These are phyloP conservation scores for Diuraphis noxia DNA, from an alignment of 1,140 invertebrate genomes.

Conservation along the genomic window DNA sequence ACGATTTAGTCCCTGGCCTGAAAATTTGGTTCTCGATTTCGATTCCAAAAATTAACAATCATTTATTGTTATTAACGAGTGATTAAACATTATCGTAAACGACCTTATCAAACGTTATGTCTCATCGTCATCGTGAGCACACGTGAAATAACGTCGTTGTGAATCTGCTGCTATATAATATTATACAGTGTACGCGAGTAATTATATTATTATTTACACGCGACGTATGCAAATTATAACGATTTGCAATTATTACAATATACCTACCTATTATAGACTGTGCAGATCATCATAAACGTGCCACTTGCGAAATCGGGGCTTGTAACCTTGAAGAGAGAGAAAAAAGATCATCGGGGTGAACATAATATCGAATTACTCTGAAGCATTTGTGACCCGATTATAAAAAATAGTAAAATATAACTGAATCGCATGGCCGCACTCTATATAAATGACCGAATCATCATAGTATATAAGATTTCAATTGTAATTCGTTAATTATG, in stretches of 20 bases:
- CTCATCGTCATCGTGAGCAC: background rate
- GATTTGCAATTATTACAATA: too few relatives aligned
- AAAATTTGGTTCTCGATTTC: background rate
- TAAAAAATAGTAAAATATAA: background rate
- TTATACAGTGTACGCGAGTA: background rate
- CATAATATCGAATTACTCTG: background rate
- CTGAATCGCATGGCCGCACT: background rate
- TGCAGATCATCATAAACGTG: background rate
- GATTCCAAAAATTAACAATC: background rate
- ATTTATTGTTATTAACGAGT: background rate
- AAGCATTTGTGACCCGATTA: background rate
- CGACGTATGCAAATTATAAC: background rate
- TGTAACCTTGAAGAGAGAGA: background rate
- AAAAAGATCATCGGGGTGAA: background rate
- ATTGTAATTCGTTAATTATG: too few relatives aligned
- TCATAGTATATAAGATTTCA: too few relatives aligned
- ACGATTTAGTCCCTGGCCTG: background rate
- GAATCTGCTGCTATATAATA: too few relatives aligned
- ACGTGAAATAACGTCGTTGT: background rate
- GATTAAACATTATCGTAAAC: background rate
- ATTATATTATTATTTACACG: background rate
- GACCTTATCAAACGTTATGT: background rate
- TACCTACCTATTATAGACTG: background rate
- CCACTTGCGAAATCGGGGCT: background rate
- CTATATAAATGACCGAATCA: background rate